Conservation (phyloP, 2,888 invertebrate genomes). For the Hypomecis punctinalis region DNA sequence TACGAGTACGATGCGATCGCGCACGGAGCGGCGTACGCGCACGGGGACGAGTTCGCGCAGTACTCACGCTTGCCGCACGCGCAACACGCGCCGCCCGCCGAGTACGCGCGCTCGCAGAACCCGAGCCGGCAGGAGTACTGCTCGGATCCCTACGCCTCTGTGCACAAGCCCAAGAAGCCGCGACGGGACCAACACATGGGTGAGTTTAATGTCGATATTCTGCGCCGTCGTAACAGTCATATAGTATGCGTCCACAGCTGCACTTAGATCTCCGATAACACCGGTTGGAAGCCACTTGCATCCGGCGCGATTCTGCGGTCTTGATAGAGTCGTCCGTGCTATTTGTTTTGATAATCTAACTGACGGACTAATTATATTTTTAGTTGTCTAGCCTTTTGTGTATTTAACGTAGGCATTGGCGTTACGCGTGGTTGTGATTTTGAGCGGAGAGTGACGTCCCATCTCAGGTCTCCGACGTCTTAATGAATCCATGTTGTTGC, state of each 20-base stretch:
- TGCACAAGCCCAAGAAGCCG: conserved; percentile 94
- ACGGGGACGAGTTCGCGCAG: conserved; percentile 89
- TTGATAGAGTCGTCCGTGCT: too few species aligned
- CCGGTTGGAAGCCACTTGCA: too few species aligned
- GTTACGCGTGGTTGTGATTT: too few species aligned
- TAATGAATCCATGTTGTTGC: conserved; percentile 39
- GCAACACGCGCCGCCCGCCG: conserved; percentile 87
- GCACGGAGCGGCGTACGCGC: conserved; percentile 92
- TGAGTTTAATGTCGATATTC: conserved; percentile 67
- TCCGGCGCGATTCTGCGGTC: too few species aligned
- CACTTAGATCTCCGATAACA: too few species aligned
- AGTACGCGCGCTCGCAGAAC: conserved; percentile 90
- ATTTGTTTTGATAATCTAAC: too few species aligned
- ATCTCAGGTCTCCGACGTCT: not conserved
- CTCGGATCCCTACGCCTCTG: conserved; percentile 94
- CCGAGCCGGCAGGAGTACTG: conserved; percentile 95
- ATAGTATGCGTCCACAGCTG: too few species aligned
- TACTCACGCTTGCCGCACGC: conserved; percentile 91
- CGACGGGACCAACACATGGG: conserved; percentile 94
- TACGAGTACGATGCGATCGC: conserved; percentile 91
- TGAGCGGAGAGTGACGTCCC: too few species aligned
- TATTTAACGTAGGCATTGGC: too few species aligned
- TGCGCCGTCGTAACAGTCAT: too few species aligned
- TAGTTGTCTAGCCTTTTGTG: too few species aligned
- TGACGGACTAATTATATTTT: too few species aligned